Percentiles rank a stretch among this genome's conserved stretches.
phyloP scores from a whole-genome alignment of 2,113 vertebrate species.

The Polyodon spathula region DNA sequence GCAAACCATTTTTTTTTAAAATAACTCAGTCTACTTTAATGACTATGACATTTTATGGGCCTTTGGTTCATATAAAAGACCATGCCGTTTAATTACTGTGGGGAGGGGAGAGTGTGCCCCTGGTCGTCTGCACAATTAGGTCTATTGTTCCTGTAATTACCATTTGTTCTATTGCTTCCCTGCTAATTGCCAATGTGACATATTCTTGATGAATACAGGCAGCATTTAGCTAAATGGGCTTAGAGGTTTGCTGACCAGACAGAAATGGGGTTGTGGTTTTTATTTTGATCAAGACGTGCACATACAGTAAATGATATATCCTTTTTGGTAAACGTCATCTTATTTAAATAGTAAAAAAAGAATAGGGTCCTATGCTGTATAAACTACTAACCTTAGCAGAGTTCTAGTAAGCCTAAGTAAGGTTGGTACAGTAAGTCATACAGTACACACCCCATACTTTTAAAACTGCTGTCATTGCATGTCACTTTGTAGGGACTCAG shows the following conservation, averaged over 20 bases:
- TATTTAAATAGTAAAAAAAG: neutral
- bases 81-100: conserved; percentile 1
- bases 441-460: no score
- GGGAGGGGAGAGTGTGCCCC: neutral
- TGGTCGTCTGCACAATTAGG: neutral
- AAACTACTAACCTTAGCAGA: no score
- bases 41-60: neutral
- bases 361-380: no score
- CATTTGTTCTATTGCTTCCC: conserved; percentile 17
- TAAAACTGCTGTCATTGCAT: no score
- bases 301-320: neutral
- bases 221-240: conserved; percentile 31
- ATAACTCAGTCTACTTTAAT: neutral
- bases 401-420: no score
- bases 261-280: conserved; percentile 5
- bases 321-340: no score
- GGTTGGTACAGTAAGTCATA: no score
- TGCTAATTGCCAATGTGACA: conserved; percentile 30
- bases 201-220: conserved; percentile 36
- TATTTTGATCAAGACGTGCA: neutral
- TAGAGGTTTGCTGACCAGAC: conserved; percentile 29
- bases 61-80: neutral
- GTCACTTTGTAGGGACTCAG: no score
- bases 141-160: conserved; percentile 15
- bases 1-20: neutral